These are phyloP conservation scores for Drosophila willistoni DNA, from an alignment of 1,140 invertebrate species.

Conservation along the genomic window DNA sequence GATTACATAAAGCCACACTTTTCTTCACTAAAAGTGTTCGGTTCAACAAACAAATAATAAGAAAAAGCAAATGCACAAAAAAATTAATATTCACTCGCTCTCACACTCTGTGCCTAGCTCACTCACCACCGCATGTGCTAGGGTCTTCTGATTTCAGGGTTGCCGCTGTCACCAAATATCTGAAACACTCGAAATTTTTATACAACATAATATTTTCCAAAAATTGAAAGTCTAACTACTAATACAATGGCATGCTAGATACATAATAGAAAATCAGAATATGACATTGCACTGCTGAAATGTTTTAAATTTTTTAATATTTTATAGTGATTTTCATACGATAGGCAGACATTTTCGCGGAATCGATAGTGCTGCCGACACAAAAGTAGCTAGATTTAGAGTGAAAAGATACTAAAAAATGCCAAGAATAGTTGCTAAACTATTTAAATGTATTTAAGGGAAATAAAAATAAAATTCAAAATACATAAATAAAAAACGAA, in stretches of 20 bases:
- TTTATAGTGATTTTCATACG: too few species aligned
- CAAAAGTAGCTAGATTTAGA: background rate
- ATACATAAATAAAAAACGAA: background rate
- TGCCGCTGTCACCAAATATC: slow-evolving; percentile 2
- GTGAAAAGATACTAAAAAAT: too few species aligned
- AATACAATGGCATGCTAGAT: background rate
- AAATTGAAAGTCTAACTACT: background rate
- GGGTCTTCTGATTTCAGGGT: background rate
- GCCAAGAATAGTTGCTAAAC: background rate
- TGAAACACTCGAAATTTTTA: background rate
- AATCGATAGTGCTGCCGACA: too few species aligned
- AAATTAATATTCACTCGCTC: slow-evolving; percentile 17
- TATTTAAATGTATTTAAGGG: too few species aligned
- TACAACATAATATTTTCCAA: background rate
- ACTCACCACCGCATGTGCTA: slow-evolving; percentile 8
- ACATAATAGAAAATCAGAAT: background rate
- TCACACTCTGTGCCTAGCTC: background rate
- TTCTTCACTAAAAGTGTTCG: background rate
- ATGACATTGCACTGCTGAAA: too few species aligned
- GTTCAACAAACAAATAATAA: slow-evolving; percentile 18
- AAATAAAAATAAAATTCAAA: background rate
- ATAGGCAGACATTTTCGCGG: too few species aligned
- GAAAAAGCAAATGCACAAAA: slow-evolving; percentile 16
- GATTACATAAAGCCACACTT: slow-evolving; percentile 24
- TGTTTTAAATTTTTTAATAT: too few species aligned